Base-by-base conservation (phyloP, 1,140 invertebrate genomes). In the Latrodectus geometricus region DNA sequence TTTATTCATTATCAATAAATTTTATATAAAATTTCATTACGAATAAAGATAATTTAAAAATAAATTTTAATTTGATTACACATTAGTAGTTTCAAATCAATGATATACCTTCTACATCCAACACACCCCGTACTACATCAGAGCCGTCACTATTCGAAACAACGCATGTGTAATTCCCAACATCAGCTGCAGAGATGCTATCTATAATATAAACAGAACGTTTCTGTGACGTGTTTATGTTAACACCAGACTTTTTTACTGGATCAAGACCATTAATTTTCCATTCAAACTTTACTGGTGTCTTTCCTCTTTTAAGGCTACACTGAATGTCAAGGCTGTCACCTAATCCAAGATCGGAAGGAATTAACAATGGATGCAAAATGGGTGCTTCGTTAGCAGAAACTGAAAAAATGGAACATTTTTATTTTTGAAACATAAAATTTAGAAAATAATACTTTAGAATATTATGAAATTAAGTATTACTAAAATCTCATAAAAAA, bases 131-230 rank as follows among this genome's bases (percentile, higher is more conserved):
- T 61, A 86, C 50, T 35, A 17, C 3, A 54, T 87, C 87, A 17
- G 87, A 75, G 9, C 89, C 89, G 5, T 88, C 88, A 12, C 21
- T 65, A 80, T 90, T 90, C 11, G 74, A 77, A 15, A 88, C 89
- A 52, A 76, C 50, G 81, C 89, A 90, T 8, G 90, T 89, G 76
- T 90, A 90, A 49, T 88, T 87, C 8, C 89, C 90, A 52, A 87
- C 77, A 70, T 90, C 81, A 2, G 23, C 11, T 9, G 78, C 21
- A 15, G 48, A 61, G 7, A 88, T 68, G 7, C 21, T 78, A 14
- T 84, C 66, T 15, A 88, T 86, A 4, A 73, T 77, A 52, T 74
- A 72, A 70, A n/a, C 21, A 14, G 74, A 77, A 7, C 83, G 61
- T 65, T 73, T 86, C 5, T 68, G 23, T 8, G 83, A 86, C 17